Conservation (phyloP, 2,797 vertebrate genomes). For the Melanotaenia pygmaea region DNA sequence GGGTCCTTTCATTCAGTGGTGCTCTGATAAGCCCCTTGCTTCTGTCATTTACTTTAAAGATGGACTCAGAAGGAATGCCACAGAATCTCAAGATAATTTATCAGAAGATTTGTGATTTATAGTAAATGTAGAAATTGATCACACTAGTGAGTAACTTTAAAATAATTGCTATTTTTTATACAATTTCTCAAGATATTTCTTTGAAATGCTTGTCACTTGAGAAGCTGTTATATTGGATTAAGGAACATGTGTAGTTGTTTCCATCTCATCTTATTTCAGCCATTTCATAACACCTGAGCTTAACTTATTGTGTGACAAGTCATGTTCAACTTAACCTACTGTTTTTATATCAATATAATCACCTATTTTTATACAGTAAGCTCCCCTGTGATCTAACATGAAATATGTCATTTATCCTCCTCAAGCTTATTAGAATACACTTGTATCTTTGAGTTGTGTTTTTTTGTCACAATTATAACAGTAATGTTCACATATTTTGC, state of each 20-base stretch:
- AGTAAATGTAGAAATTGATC: slow-evolving; percentile 14
- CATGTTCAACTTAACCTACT: neutral
- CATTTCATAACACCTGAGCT: neutral
- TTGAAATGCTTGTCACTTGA: neutral
- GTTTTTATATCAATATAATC: neutral
- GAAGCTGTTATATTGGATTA: neutral
- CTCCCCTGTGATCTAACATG: neutral
- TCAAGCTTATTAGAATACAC: neutral
- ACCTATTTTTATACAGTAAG: neutral
- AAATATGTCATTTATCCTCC: neutral
- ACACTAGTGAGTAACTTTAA: slow-evolving; percentile 7
- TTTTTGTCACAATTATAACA: neutral
- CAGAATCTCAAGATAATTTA: neutral
- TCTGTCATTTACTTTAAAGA: slow-evolving; percentile 2
- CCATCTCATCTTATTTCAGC: neutral
- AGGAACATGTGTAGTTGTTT: neutral
- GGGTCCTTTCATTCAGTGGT: slow-evolving; percentile 5
- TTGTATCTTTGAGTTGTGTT: neutral
- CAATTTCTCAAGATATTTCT: slow-evolving; percentile 6
- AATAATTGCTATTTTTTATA: slow-evolving; percentile 20
- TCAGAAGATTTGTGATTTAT: neutral
- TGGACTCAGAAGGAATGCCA: slow-evolving; percentile 2
- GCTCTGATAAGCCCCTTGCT: neutral
- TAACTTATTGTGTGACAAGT: slow-evolving; percentile 15
- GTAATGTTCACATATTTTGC: neutral